phyloP scores from a whole-genome alignment of 2,113 vertebrate genomes.

The Sylvicapra grimmia region DNA sequence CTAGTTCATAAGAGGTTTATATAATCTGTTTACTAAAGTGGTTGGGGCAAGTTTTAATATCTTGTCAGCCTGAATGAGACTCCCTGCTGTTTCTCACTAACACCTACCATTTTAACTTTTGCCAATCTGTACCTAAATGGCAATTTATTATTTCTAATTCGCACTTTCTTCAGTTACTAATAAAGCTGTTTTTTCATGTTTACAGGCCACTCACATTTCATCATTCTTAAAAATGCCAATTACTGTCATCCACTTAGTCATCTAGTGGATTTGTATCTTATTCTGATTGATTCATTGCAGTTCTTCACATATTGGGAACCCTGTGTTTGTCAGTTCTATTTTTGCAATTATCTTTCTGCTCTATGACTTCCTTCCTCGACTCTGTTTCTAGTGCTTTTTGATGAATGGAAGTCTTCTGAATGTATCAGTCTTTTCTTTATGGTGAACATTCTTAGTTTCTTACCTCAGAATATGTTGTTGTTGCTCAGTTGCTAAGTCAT shows the following conservation, averaged over 20 bases:
- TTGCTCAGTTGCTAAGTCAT: not conserved
- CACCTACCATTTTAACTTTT: not conserved
- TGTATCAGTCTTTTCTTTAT: not conserved
- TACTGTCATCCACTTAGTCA: not conserved
- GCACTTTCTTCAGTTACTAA: not conserved
- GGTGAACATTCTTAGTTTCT: not conserved
- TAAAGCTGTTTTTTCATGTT: not conserved
- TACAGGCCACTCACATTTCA: not conserved
- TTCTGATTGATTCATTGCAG: not conserved
- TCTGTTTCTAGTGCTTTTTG: not conserved
- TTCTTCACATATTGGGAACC: not conserved
- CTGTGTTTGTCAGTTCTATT: not conserved
- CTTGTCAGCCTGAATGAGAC: not conserved
- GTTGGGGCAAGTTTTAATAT: not conserved
- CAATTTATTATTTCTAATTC: not conserved
- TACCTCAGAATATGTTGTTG: not conserved
- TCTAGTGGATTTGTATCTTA: not conserved
- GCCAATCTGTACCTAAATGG: not conserved
- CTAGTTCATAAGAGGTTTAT: not conserved
- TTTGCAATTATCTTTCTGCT: not conserved
- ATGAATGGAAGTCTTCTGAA: not conserved
- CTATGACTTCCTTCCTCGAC: not conserved
- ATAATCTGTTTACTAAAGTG: not conserved
- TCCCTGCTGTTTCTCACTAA: not conserved
- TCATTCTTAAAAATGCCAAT: not conserved